These are phyloP conservation scores for Zaprionus kolodkinae DNA, from an alignment of 1,140 invertebrate species.

Conservation along the genomic window DNA sequence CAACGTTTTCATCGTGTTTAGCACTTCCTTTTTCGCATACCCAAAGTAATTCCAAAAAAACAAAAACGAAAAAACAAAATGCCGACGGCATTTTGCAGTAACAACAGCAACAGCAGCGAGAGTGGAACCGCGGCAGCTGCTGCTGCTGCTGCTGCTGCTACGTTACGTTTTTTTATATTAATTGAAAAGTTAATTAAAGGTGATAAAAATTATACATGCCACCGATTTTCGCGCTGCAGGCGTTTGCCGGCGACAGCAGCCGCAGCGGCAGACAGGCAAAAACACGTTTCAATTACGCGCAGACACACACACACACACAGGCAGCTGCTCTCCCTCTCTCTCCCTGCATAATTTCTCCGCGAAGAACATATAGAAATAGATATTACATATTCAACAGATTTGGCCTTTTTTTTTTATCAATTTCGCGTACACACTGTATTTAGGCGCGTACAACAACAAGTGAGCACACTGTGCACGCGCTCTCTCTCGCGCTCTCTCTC, in stretches of 20 bases:
- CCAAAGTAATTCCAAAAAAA: constrained; percentile 32
- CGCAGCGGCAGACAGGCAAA: constrained; percentile 26
- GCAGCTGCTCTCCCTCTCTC: constrained; percentile 15
- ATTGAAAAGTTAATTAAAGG: constrained; percentile 84
- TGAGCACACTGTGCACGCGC: background rate
- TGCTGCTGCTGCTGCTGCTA: constrained; percentile 43
- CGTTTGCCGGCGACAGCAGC: constrained; percentile 58
- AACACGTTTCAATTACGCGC: constrained; percentile 79
- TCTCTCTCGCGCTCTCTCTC: constrained; percentile 18
- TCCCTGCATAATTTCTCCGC: background rate
- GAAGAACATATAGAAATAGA: constrained; percentile 3
- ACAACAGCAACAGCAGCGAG: constrained; percentile 11
- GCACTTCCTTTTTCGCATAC: constrained; percentile 13
- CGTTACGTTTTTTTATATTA: constrained; percentile 73
- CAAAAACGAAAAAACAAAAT: constrained; percentile 1
- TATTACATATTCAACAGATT: constrained; percentile 33
- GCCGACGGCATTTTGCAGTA: constrained; percentile 62
- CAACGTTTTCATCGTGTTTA: constrained; percentile 10
- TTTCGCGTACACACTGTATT: constrained; percentile 42
- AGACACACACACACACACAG: constrained; percentile 44
- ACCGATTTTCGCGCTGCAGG: constrained; percentile 83
- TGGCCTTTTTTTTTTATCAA: constrained; percentile 43
- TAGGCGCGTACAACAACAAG: constrained; percentile 71
- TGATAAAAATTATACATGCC: constrained; percentile 84
- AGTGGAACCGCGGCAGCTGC: constrained; percentile 23